These are phyloP conservation scores for Xanthorhoe spadicearia DNA, from an alignment of 2,888 invertebrate species.

Conservation along the genomic window DNA sequence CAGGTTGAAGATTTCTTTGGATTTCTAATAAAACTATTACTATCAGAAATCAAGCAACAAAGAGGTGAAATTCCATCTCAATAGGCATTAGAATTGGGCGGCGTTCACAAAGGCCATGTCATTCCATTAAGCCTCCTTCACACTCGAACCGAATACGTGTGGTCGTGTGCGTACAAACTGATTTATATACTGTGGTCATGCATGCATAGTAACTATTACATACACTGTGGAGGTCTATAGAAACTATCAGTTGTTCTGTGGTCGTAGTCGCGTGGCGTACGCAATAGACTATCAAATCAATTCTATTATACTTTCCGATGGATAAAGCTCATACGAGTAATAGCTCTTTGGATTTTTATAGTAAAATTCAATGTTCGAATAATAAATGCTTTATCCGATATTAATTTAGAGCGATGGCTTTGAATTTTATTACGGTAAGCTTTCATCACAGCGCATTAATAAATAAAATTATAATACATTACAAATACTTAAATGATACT, in stretches of 20 bases:
- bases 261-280: slow-evolving; percentile 77
- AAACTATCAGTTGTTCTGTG: slow-evolving; percentile 40
- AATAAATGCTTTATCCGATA: slow-evolving; percentile 29
- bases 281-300: slow-evolving; percentile 80
- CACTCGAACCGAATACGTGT: slow-evolving; percentile 68
- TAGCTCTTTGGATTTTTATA: slow-evolving; percentile 39
- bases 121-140: slow-evolving; percentile 84
- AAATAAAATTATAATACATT: slow-evolving; percentile 15
- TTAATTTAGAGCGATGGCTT: slow-evolving; percentile 18
- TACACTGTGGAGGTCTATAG: slow-evolving; percentile 8
- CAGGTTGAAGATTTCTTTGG: slow-evolving; percentile 69
- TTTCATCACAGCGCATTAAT: slow-evolving; percentile 19
- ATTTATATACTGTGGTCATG: slow-evolving; percentile 56
- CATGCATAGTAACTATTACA: slow-evolving; percentile 5
- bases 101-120: slow-evolving; percentile 82
- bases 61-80: slow-evolving; percentile 83
- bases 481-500: slow-evolving; percentile 4
- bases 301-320: slow-evolving; percentile 70
- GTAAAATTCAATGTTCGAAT: slow-evolving; percentile 29
- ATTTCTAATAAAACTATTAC: slow-evolving; percentile 84
- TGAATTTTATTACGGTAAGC: slow-evolving; percentile 20
- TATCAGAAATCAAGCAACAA: slow-evolving; percentile 83
- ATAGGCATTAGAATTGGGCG: slow-evolving; percentile 85
- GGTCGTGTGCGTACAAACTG: slow-evolving; percentile 23
- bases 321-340: slow-evolving; percentile 54